phyloP scores from a whole-genome alignment of 2,113 vertebrate species.

The Mormyrus iriodes region DNA sequence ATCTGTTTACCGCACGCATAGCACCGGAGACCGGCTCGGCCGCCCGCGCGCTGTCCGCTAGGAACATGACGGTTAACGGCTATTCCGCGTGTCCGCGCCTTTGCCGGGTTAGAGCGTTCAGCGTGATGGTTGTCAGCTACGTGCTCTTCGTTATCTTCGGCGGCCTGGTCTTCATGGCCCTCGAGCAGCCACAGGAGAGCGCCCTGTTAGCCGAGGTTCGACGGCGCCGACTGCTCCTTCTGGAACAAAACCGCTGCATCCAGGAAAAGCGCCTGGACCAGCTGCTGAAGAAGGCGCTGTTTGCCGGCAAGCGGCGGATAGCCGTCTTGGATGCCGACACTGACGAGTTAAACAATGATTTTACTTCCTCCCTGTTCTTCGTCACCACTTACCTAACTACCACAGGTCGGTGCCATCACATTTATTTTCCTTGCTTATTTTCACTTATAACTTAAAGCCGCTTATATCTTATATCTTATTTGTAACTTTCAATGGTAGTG shows the following conservation, averaged over 20 bases:
- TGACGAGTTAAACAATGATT: slow-evolving; percentile 49
- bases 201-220: slow-evolving; percentile 44
- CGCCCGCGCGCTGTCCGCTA: background rate
- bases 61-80: slow-evolving; percentile 28
- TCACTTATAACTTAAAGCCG: background rate
- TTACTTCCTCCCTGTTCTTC: slow-evolving; percentile 68
- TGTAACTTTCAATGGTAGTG: background rate
- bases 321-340: slow-evolving; percentile 43
- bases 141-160: slow-evolving; percentile 54
- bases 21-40: background rate
- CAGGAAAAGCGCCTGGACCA: slow-evolving; percentile 43
- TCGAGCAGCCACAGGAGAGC: slow-evolving; percentile 55
- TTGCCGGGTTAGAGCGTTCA: slow-evolving; percentile 33
- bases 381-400: slow-evolving; percentile 64
- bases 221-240: slow-evolving; percentile 46
- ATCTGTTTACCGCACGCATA: slow-evolving; percentile 40
- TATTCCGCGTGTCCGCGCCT: background rate
- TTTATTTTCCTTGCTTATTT: background rate
- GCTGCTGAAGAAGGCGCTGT: slow-evolving; percentile 43
- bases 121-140: slow-evolving; percentile 48
- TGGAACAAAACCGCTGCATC: slow-evolving; percentile 51
- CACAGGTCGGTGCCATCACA: slow-evolving; percentile 51
- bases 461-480: too few species aligned
- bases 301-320: slow-evolving; percentile 43
- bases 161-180: slow-evolving; percentile 45